Evolutionary conservation across 1,140 invertebrate genomes (phyloP).

Genomic region (Drosophila arawakana): DNA sequence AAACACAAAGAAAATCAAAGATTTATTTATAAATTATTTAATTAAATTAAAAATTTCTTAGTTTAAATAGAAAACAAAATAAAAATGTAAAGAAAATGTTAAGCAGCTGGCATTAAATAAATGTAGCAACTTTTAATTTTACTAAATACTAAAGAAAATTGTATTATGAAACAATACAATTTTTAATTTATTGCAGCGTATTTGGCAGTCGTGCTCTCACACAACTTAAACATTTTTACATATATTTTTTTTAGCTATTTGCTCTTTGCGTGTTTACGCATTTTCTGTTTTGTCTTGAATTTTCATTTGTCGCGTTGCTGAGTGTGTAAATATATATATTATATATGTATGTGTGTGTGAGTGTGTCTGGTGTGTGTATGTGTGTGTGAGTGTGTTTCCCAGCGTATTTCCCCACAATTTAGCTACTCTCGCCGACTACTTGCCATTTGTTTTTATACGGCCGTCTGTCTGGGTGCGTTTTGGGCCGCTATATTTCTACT

Average conservation of each 20-base stretch:
- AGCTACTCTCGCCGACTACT: conserved; percentile 25
- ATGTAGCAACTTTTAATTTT: no score
- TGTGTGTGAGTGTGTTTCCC: conserved; percentile 28
- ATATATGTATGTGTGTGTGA: background rate
- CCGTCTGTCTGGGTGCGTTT: conserved; percentile 19
- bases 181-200: conserved; percentile 10
- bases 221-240: no score
- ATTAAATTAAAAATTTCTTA: no score
- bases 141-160: no score
- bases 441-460: conserved; percentile 6
- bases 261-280: conserved; percentile 67
- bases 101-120: no score
- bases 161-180: no score
- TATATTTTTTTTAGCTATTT: conserved; percentile 20
- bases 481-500: conserved; percentile 51
- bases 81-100: no score
- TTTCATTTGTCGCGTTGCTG: conserved; percentile 40
- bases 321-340: background rate
- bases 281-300: conserved; percentile 73
- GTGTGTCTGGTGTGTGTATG: conserved; percentile 1
- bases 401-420: conserved; percentile 49
- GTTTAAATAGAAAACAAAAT: no score
- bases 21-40: no score
- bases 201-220: conserved; percentile 21
- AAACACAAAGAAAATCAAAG: no score